A percentile compares a stretch with the other conserved stretches of the same genome.
Conservation (phyloP, 2,888 invertebrate species). For the Conops quadrifasciatus region DNA sequence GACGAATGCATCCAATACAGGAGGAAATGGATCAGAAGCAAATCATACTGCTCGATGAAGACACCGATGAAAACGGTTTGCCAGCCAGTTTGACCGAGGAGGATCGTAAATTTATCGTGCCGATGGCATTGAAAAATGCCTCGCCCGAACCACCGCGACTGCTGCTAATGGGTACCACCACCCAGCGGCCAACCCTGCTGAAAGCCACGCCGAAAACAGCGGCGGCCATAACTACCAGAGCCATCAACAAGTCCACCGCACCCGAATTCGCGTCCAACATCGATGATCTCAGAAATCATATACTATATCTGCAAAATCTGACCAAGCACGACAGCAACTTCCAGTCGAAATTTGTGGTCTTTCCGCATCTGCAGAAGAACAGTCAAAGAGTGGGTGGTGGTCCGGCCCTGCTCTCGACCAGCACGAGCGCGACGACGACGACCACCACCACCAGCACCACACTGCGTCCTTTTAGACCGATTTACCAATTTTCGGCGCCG, state of each 20-base stretch:
- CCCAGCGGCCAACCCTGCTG: constrained; percentile 44
- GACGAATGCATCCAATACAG: constrained; percentile 60
- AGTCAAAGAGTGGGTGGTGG: constrained; percentile 43
- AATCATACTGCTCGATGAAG: constrained; percentile 63
- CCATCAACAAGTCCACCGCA: constrained; percentile 47
- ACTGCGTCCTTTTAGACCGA: constrained; percentile 51
- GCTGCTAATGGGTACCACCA: constrained; percentile 43
- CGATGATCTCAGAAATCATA: constrained; percentile 64
- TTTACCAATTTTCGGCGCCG: constrained; percentile 58
- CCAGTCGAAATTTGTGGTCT: constrained; percentile 65
- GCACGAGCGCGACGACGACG: constrained; percentile 27
- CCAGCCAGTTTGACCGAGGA: constrained; percentile 62
- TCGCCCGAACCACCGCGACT: constrained; percentile 56
- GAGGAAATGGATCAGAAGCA: constrained; percentile 65
- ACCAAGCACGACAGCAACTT: constrained; percentile 64
- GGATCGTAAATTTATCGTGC: constrained; percentile 64
- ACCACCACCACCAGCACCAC: constrained; percentile 43
- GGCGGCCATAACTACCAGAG: constrained; percentile 50
- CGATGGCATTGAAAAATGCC: constrained; percentile 64
- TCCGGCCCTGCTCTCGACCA: constrained; percentile 15
- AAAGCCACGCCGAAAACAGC: constrained; percentile 35
- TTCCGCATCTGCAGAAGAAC: constrained; percentile 62
- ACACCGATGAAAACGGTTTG: constrained; percentile 62
- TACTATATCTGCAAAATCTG: constrained; percentile 63
- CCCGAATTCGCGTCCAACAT: constrained; percentile 61